These are phyloP conservation scores for Pteropus alecto DNA, from an alignment of 2,113 vertebrate genomes.

Conservation along the genomic window DNA sequence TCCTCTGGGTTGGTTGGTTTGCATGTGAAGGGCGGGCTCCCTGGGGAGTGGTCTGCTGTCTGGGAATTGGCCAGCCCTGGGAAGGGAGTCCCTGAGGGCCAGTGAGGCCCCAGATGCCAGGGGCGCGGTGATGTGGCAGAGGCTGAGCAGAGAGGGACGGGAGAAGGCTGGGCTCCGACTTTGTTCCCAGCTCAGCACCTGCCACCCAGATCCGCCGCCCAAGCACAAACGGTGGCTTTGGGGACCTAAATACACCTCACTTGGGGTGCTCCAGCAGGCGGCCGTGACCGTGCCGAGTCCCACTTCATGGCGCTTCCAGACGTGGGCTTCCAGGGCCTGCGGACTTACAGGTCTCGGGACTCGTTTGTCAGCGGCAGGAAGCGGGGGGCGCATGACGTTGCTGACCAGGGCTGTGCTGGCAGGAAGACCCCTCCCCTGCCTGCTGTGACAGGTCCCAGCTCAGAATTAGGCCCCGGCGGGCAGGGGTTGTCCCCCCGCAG, in stretches of 20 bases:
- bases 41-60: fast-evolving
- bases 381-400: fast-evolving
- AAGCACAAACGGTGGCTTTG: not conserved
- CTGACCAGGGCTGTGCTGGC: not conserved
- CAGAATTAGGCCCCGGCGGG: not conserved
- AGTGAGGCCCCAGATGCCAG: not conserved
- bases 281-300: not conserved
- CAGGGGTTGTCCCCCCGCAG: not conserved
- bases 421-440: not conserved
- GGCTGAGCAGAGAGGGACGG: not conserved
- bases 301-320: not conserved
- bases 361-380: not conserved
- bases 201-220: not conserved
- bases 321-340: not conserved
- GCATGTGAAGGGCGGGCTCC: not conserved
- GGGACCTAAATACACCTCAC: not conserved
- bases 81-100: not conserved
- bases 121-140: not conserved
- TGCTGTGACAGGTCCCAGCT: not conserved
- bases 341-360: not conserved
- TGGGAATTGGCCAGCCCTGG: not conserved
- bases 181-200: not conserved
- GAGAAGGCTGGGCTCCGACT: not conserved
- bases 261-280: fast-evolving
- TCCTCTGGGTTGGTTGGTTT: not conserved